Evolutionary conservation across 1,140 invertebrate species (phyloP).

Genomic region (Euwallacea fornicatus): DNA sequence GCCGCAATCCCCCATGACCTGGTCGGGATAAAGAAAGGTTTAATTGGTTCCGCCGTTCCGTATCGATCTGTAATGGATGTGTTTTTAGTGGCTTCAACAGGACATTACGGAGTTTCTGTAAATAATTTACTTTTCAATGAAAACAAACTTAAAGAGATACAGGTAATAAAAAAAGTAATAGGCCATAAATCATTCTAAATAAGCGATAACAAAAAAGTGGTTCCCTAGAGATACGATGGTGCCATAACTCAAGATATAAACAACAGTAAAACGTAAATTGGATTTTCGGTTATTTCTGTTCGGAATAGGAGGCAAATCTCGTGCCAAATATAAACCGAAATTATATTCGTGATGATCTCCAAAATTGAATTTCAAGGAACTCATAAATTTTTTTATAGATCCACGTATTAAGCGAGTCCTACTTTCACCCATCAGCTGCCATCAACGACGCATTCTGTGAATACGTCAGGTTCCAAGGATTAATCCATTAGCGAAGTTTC

Average conservation of each 20-base stretch:
- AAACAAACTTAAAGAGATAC: neutral
- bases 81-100: slow-evolving; percentile 14
- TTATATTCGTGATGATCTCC: slow-evolving; percentile 28
- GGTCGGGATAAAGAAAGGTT: slow-evolving; percentile 24
- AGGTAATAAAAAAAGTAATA: neutral
- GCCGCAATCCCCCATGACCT: slow-evolving; percentile 20
- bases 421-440: no score
- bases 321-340: slow-evolving; percentile 36
- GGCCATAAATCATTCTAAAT: slow-evolving; percentile 12
- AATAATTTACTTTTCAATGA: neutral
- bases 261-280: slow-evolving; percentile 36
- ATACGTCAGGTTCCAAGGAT: no score
- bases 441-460: no score
- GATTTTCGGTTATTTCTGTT: slow-evolving; percentile 29
- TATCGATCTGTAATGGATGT: slow-evolving; percentile 25
- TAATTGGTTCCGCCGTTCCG: slow-evolving; percentile 18
- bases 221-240: slow-evolving; percentile 9
- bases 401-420: no score
- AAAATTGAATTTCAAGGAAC: slow-evolving; percentile 28
- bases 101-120: neutral
- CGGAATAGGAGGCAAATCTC: slow-evolving; percentile 29
- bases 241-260: slow-evolving; percentile 37
- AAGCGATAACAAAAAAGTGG: slow-evolving; percentile 24
- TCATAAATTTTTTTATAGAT: slow-evolving; percentile 23
- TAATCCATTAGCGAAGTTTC: no score